phyloP scores from a whole-genome alignment of 1,140 invertebrate species.

The Ceratoteleas bidentatus region DNA sequence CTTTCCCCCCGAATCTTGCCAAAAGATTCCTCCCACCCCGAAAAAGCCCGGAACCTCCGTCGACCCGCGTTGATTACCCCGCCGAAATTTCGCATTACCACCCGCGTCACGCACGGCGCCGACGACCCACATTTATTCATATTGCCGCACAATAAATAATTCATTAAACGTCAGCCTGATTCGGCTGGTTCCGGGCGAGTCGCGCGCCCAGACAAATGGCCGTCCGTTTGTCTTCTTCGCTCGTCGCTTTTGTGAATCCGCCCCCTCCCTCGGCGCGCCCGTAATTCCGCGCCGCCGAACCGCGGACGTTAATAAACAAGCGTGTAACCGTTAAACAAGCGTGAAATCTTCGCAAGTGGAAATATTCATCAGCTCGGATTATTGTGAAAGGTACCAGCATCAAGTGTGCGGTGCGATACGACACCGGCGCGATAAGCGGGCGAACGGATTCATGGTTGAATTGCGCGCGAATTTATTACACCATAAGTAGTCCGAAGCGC shows the following conservation, averaged over 20 bases:
- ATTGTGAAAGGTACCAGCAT: slow-evolving; percentile 49
- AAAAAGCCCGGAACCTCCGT: too few relatives aligned
- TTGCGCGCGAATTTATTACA: slow-evolving; percentile 41
- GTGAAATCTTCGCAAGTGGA: slow-evolving; percentile 37
- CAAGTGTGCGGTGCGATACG: slow-evolving; percentile 19
- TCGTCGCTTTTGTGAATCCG: slow-evolving; percentile 7
- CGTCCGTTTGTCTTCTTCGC: slow-evolving; percentile 30
- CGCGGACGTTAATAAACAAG: slow-evolving; percentile 49
- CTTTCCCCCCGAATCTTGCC: too few relatives aligned
- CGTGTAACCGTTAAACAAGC: slow-evolving; percentile 42
- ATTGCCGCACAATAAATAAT: slow-evolving; percentile 55
- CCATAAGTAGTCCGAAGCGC: slow-evolving; percentile 42
- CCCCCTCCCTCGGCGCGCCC: too few relatives aligned
- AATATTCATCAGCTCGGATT: slow-evolving; percentile 46
- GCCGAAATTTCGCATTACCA: slow-evolving; percentile 15
- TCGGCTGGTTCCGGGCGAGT: slow-evolving; percentile 24
- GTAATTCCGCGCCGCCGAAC: slow-evolving; percentile 7
- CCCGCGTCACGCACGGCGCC: slow-evolving; percentile 25
- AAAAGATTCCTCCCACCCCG: too few relatives aligned
- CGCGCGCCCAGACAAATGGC: slow-evolving; percentile 29
- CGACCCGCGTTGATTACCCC: slow-evolving; percentile 35
- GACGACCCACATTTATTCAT: slow-evolving; percentile 44
- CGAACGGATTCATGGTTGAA: slow-evolving; percentile 46
- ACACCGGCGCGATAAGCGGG: slow-evolving; percentile 34
- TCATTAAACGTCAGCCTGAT: slow-evolving; percentile 51